A percentile compares a stretch with the other conserved stretches of the same genome.
These are phyloP conservation scores for Gobionotothen gibberifrons DNA, from an alignment of 2,797 vertebrate species.

Conservation along the genomic window DNA sequence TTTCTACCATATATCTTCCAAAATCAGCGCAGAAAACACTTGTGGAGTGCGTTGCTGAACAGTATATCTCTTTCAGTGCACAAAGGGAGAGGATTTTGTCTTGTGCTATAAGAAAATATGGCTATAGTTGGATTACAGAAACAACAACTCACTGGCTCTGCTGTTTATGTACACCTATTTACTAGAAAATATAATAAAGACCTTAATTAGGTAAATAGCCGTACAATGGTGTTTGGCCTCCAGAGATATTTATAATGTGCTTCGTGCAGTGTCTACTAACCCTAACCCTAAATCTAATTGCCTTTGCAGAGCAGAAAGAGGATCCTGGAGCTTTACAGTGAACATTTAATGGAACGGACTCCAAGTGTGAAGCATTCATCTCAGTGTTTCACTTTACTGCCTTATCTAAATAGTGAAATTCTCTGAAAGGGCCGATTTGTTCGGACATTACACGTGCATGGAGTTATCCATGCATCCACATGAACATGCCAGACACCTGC, in stretches of 20 bases:
- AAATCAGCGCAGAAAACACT: no score
- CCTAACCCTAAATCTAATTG: slow-evolving; percentile 27
- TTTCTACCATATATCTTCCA: no score
- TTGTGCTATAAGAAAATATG: neutral
- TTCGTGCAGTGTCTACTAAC: neutral
- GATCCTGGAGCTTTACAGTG: slow-evolving; percentile 37
- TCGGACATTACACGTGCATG: slow-evolving; percentile 49
- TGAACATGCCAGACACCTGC: slow-evolving; percentile 75
- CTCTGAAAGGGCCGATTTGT: slow-evolving; percentile 52
- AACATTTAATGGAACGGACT: slow-evolving; percentile 42
- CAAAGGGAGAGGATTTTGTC: neutral
- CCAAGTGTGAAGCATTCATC: slow-evolving; percentile 51
- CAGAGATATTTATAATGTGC: slow-evolving; percentile 13
- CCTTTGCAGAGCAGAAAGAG: slow-evolving; percentile 18
- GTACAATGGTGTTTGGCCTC: slow-evolving; percentile 6
- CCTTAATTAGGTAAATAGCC: neutral
- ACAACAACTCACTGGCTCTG: neutral
- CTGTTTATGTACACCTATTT: slow-evolving; percentile 27
- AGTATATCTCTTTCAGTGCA: neutral
- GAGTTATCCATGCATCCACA: slow-evolving; percentile 50
- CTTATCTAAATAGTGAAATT: slow-evolving; percentile 44
- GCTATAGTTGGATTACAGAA: slow-evolving; percentile 1
- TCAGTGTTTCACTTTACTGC: slow-evolving; percentile 45
- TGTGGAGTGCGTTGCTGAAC: neutral
- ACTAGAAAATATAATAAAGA: neutral